phyloP scores from a whole-genome alignment of 2,888 invertebrate species.

The Dicyrtoma fusca region DNA sequence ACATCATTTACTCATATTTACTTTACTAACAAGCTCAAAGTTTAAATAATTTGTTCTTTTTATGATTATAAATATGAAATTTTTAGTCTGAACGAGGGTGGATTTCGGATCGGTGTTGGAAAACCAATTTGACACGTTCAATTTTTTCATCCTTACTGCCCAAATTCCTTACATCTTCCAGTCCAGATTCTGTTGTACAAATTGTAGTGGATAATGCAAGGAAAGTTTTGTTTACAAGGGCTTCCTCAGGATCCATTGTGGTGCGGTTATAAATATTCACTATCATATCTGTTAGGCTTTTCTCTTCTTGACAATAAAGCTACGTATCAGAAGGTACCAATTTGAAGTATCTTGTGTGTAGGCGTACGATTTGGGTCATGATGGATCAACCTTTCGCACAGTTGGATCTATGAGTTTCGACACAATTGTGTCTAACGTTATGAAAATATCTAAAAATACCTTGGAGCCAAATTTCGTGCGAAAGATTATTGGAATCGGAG shows the following conservation, averaged over 20 bases:
- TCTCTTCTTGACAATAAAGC: background rate
- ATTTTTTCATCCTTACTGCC: constrained; percentile 48
- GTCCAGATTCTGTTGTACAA: constrained; percentile 77
- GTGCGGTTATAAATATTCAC: constrained; percentile 34
- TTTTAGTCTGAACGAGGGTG: constrained; percentile 69
- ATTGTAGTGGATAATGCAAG: constrained; percentile 87
- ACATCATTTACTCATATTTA: background rate
- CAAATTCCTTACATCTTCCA: constrained; percentile 34
- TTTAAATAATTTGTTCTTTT: too few relatives aligned
- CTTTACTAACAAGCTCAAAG: too few relatives aligned
- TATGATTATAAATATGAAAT: constrained; percentile 37
- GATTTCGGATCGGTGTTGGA: constrained; percentile 94
- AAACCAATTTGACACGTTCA: constrained; percentile 73
- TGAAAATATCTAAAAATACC: constrained; percentile 79
- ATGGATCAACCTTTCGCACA: constrained; percentile 72
- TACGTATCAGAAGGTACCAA: too few relatives aligned
- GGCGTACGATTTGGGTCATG: constrained; percentile 84
- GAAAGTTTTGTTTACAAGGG: constrained; percentile 84
- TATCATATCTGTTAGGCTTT: too few relatives aligned
- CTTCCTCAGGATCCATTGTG: constrained; percentile 76
- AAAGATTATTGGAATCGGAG: constrained; percentile 48
- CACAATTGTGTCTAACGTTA: constrained; percentile 70
- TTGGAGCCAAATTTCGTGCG: constrained; percentile 49
- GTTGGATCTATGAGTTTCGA: constrained; percentile 74
- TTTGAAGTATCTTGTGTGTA: constrained; percentile 62